Percentiles rank a stretch among this genome's conserved stretches.
Evolutionary conservation across 2,888 invertebrate species (phyloP).

Genomic region (Coenonympha glycerion): DNA sequence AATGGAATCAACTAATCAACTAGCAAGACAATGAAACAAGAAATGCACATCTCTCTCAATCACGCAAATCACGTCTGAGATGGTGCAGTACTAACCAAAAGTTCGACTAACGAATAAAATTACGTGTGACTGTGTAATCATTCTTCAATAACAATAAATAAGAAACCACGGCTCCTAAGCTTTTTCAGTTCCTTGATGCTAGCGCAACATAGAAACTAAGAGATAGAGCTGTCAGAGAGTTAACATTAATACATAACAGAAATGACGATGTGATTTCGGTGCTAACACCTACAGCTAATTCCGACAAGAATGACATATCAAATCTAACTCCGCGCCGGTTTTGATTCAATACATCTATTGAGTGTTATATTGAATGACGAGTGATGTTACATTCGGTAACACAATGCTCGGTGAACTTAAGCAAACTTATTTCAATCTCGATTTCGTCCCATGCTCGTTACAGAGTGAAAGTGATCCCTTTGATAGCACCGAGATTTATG

Average conservation of each 20-base stretch:
- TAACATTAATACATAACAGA: not conserved
- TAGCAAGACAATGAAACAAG: no score
- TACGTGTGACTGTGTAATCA: no score
- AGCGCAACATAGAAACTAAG: not conserved
- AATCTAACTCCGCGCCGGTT: slow-evolving; percentile 7
- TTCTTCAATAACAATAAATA: no score
- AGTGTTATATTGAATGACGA: slow-evolving; percentile 15
- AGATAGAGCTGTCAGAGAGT: not conserved
- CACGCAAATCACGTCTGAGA: no score
- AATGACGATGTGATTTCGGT: not conserved
- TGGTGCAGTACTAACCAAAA: no score
- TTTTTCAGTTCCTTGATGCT: no score
- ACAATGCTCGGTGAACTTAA: slow-evolving; percentile 28
- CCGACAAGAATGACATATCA: slow-evolving; percentile 3
- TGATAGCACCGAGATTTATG: slow-evolving; percentile 42
- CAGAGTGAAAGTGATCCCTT: slow-evolving; percentile 49
- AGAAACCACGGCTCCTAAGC: no score
- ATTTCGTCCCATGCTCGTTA: slow-evolving; percentile 40
- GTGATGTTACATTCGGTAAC: slow-evolving; percentile 17
- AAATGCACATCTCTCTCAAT: no score
- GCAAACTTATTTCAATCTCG: slow-evolving; percentile 38
- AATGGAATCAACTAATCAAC: no score
- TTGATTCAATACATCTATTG: slow-evolving; percentile 9
- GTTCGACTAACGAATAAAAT: no score
- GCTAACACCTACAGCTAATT: not conserved